Evolutionary conservation across 2,797 vertebrate species (phyloP), one percentile per base, ranked within the genome.

Genomic region (Oryzias dopingdopingensis): DNA sequence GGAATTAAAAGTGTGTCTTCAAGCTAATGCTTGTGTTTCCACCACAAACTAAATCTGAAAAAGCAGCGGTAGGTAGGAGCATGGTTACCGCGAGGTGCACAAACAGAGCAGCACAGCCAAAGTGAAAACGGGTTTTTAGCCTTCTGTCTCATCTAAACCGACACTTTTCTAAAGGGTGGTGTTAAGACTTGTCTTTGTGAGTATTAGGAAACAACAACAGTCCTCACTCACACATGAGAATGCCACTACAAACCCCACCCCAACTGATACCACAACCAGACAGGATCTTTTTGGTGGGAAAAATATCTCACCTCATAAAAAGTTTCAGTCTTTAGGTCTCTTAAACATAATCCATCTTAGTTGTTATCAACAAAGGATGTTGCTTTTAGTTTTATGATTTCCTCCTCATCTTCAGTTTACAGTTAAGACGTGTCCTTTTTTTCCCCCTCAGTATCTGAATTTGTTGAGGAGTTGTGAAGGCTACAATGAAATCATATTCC

Each of bases 401-500:
- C 10, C 3, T 37, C 12, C 2, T 2, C 32, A 4, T 37, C 32
- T 37, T 12, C 32, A 37, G 10, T 37, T 13, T 37, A 37, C 10
- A 13, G 32, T 37, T 37, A 4, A 12, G 12, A 37, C 10, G 0
- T 12, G 10, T 37, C 32, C 12, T 12, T 37, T 26, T 18, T 13
- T 37, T 2, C 10, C 2, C 4, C 10, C 8, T 37, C 74, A 97
- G 95, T 98, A 96, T 62, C 84, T 97, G 60, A 94, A 90, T 70
- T 92, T 98, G 91, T 74, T 98, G 65, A 90, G 96, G 72, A 88
- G 90, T 0, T 98, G 96, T 1, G 96, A 98, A 65, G 95, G 96
- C 58, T 98, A 98, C 91, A 98, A 95, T 37, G 96, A 98, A 86
- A 95, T 98, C 75, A 90, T 94, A 57, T 98, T 98, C 86, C 96